Base-by-base conservation (phyloP, 2,113 vertebrate species). In the Xenotilapia flavipinnis region DNA sequence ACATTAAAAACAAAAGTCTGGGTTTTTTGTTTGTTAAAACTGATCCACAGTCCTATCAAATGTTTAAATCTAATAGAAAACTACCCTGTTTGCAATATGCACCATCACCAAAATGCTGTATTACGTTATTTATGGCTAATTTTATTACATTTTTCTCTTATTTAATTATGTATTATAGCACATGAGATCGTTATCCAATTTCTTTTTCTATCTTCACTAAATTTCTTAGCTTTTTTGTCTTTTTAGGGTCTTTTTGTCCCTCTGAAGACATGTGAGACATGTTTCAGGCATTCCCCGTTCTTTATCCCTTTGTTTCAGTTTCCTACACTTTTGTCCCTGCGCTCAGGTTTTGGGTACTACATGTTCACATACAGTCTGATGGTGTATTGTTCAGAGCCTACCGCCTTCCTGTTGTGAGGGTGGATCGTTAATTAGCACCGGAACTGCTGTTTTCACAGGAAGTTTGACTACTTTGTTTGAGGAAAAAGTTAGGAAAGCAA, bases 401-500 rank as follows among this genome's bases (percentile, higher is more conserved):
- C 89, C 81, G 85, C 79, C 93, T 95, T 96, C 96, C 96, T 96
- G 95, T 96, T 95, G 91, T 94, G 91, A 93, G 87, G 23, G 62
- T 73, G 80, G 80, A 83, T 83, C 54, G 79, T 94, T 94, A 95
- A 96, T 96, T 94, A 93, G 91, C 84, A 82, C 14, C 77, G 80
- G 91, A 93, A 91, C 58, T 33, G n/a, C 68, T 91, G 91, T 89
- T 91, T 91, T 93, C 85, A 88, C 90, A 95, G 93, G 95, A 95
- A 94, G 93, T 79, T 85, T 92, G 82, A 82, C 84, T 88, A 51
- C 60, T 93, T 93, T 94, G 93, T 94, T 86, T 60, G 42, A 79
- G 58, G 81, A 45, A 87, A 90, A 93, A 80, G 75, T 86, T 56
- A 26, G 51, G 6, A 75, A 62, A 85, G 40, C 82, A 47, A 58